These are phyloP conservation scores for Theocolax elegans DNA, from an alignment of 1,140 invertebrate species.

Conservation along the genomic window DNA sequence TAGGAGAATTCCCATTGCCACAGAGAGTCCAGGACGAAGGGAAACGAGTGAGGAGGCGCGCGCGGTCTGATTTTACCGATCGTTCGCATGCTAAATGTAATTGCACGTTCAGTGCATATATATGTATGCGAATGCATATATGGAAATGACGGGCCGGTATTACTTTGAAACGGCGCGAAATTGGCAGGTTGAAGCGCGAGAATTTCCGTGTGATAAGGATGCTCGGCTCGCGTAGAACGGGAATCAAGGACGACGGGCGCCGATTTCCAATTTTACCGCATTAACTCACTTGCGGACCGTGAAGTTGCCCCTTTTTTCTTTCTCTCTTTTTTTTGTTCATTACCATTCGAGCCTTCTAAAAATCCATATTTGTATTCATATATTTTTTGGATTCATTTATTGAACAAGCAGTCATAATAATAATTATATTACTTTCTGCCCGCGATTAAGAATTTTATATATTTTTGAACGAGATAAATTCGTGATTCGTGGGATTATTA, in stretches of 20 bases:
- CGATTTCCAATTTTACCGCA: constrained; percentile 3
- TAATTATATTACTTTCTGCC: too few species aligned
- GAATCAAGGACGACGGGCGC: neutral
- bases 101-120: constrained; percentile 33
- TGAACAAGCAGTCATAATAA: too few species aligned
- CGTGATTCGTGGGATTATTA: too few species aligned
- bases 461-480: too few species aligned
- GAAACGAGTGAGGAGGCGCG: neutral
- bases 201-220: constrained; percentile 33
- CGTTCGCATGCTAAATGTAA: constrained; percentile 47
- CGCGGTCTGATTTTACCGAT: constrained; percentile 37
- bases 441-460: too few species aligned
- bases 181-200: constrained; percentile 24
- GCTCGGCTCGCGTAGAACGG: neutral
- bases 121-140: constrained; percentile 20
- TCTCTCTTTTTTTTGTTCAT: neutral
- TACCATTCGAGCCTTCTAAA: too few species aligned
- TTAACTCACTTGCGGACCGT: neutral
- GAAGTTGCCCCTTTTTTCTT: neutral
- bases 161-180: constrained; percentile 23
- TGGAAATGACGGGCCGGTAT: constrained; percentile 38
- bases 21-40: neutral
- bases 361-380: too few species aligned
- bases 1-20: neutral
- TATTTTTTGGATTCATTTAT: too few species aligned